Evolutionary conservation across 2,888 invertebrate genomes (phyloP), one percentile per base, ranked within the genome.

Genomic region (Polyommatus iphigenia): DNA sequence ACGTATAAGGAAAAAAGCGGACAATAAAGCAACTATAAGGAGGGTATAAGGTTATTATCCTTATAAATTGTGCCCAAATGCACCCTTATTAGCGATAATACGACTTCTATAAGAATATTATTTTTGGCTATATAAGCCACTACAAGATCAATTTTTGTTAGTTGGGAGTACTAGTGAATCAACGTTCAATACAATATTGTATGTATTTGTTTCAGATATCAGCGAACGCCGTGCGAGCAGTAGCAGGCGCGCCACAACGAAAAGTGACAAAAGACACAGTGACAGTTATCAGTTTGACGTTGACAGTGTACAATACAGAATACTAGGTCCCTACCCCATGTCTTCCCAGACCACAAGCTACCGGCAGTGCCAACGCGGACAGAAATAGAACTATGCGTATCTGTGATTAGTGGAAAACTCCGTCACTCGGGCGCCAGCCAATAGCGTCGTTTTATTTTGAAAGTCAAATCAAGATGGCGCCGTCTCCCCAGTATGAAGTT

Each of bases 241-340:
- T 90, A 90, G 89, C 89, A 83, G 91, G 91, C 91, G 90, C 82
- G 80, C 83, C 86, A 91, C 92, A 92, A 92, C 92, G 93, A 93
- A 92, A 87, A 92, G 92, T 93, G 92, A 91, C 87, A 88, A 85
- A 73, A 85, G 91, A 92, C 92, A 90, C 89, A 91, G 78, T 83
- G 83, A 82, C 82, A 85, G 83, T 83, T 87, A 89, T 90, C 90
- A 90, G 84, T 87, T 86, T 87, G 88, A 88, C 86, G 82, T 83
- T 89, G 85, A 87, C 87, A 84, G 76, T 80, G 84, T 82, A 84
- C 85, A 84, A 73, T 62, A 46, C 50, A 46, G 73, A 73, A 36
- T 50, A 54, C 54, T 54, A 46, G 46, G 15, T 54, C 75, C 29
- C 46, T 41, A 41, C 24, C 54, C 50, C 75, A 75, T 29, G 75